These are phyloP conservation scores for Prionailurus bengalensis DNA, from an alignment of 2,113 vertebrate species.

Conservation along the genomic window DNA sequence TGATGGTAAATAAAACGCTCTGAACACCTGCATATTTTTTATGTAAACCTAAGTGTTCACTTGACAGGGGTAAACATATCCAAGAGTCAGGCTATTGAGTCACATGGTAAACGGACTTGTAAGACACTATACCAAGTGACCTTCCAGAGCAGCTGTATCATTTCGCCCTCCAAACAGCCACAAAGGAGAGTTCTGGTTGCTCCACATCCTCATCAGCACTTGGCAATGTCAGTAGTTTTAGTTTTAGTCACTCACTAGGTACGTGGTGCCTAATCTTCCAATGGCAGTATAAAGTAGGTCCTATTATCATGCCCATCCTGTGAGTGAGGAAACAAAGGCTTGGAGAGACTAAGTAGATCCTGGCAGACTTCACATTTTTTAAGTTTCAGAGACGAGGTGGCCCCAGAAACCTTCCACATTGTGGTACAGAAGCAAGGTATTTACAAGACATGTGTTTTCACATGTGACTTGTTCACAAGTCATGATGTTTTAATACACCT, in stretches of 20 bases:
- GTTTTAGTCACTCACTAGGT: background rate
- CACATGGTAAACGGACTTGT: background rate
- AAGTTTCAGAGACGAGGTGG: background rate
- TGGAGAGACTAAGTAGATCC: background rate
- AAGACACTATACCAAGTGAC: background rate
- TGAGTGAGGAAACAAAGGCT: constrained; percentile 19
- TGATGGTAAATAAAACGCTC: background rate
- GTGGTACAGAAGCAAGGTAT: background rate
- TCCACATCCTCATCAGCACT: background rate
- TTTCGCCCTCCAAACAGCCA: background rate
- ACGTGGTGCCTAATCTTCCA: background rate
- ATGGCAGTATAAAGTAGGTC: background rate
- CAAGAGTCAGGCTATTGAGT: background rate
- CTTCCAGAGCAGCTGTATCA: background rate
- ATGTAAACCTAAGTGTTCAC: background rate
- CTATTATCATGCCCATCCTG: background rate
- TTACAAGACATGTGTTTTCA: background rate
- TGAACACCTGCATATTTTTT: background rate
- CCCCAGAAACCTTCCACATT: background rate
- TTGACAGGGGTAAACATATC: background rate
- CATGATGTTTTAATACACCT: background rate
- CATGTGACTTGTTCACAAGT: background rate
- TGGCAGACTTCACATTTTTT: background rate
- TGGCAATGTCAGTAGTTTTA: background rate
- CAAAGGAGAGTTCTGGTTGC: background rate